A percentile compares a stretch with the other conserved stretches of the same genome.
These are phyloP conservation scores for Actenoides hombroni DNA, from an alignment of 2,113 vertebrate species.

Conservation along the genomic window DNA sequence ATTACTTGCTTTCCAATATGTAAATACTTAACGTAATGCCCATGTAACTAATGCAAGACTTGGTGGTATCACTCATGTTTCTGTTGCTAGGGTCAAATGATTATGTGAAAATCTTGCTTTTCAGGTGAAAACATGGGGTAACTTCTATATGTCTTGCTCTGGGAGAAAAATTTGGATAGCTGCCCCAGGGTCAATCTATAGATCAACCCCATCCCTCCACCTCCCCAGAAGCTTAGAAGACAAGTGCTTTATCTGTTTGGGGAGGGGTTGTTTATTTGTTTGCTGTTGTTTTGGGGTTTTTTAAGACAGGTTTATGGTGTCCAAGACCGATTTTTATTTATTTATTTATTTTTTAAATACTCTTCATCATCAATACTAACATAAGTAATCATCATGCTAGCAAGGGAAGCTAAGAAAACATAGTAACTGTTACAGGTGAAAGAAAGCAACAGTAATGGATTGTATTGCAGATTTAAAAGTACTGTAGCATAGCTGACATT, in stretches of 20 bases:
- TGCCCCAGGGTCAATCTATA: not conserved
- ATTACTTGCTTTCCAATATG: not conserved
- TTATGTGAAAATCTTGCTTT: not conserved
- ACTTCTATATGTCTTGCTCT: not conserved
- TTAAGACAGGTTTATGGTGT: not conserved
- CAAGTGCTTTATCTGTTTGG: not conserved
- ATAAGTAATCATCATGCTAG: not conserved
- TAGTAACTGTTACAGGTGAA: not conserved
- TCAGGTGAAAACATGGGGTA: not conserved
- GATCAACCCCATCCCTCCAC: rapidly evolving
- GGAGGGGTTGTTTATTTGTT: not conserved
- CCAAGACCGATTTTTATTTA: not conserved
- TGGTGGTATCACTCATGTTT: not conserved
- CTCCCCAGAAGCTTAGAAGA: not conserved
- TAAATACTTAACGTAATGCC: not conserved
- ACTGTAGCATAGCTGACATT: rapidly evolving
- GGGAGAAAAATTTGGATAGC: not conserved
- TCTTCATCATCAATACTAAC: not conserved
- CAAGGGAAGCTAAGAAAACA: not conserved
- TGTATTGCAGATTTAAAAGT: not conserved
- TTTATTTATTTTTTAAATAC: not conserved
- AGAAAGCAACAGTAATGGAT: not conserved
- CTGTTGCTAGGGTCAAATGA: not conserved
- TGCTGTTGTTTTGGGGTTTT: not conserved
- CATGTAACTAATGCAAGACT: not conserved